Evolutionary conservation across 2,113 vertebrate species (phyloP).

Genomic region (Peromyscus polionotus): DNA sequence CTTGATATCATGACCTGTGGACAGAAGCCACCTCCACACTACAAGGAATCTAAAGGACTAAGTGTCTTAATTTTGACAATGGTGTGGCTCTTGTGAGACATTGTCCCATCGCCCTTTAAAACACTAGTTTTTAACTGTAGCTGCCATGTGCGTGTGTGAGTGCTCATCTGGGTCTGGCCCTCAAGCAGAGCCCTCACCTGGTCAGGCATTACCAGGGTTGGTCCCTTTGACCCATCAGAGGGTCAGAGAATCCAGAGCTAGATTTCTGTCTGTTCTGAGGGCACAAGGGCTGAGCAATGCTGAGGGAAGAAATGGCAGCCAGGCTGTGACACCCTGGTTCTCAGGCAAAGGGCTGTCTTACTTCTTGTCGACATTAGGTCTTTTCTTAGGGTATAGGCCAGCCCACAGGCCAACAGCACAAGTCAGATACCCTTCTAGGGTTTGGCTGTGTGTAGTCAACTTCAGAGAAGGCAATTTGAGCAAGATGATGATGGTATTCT

Average conservation of each 20-base stretch:
- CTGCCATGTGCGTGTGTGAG: rapidly evolving
- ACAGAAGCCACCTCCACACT: not conserved
- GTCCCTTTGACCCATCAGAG: conserved; percentile 49
- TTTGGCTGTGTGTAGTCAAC: not conserved
- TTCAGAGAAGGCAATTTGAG: not conserved
- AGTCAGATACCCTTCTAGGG: not conserved
- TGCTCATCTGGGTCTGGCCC: too few relatives aligned
- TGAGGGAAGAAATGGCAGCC: not conserved
- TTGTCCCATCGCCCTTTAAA: not conserved
- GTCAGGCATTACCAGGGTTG: conserved; percentile 37
- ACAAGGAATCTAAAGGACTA: not conserved
- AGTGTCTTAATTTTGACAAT: not conserved
- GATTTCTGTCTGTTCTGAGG: conserved; percentile 34
- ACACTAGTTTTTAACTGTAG: rapidly evolving
- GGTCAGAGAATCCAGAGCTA: conserved; percentile 31
- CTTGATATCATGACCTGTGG: too few relatives aligned
- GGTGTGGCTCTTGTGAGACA: not conserved
- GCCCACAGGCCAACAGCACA: not conserved
- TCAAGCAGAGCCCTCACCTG: not conserved
- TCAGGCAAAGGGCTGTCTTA: not conserved
- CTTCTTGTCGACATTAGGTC: not conserved
- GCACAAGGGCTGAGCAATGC: not conserved
- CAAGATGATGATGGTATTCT: rapidly evolving
- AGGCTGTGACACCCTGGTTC: not conserved
- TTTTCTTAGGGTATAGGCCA: not conserved